Base-by-base conservation (phyloP, 2,113 vertebrate species). In the Albula goreensis region DNA sequence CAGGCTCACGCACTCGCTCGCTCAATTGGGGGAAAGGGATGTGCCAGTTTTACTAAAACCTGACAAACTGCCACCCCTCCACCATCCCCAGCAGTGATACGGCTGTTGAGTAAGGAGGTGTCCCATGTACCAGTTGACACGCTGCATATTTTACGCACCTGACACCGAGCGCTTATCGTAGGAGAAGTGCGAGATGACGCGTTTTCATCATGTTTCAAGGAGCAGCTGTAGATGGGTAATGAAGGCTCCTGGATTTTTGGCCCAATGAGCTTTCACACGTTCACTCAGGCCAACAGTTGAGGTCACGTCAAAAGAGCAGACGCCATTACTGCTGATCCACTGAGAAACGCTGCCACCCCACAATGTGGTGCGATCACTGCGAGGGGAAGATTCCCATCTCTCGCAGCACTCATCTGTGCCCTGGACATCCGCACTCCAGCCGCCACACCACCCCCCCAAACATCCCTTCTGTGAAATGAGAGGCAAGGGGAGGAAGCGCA, bases 1-100 rank as follows among this genome's bases (percentile, higher is more conserved):
- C 31, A 41, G 31, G 31, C 31, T 41, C 1, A 41, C 31, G 31
- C 31, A 41, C 31, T 41, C 31, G 17, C 51, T 5, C 50, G 15
- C 4, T 52, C 11, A 49, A 70, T 25, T 91, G 88, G 13, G 90
- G 90, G 92, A 84, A 93, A 93, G 87, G 90, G 88, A 89, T 90
- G 90, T 91, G 89, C 92, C 78, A 84, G 86, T 81, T 60, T 63
- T 19, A 51, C 52, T 81, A 22, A 41, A 41, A 31, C 80, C 70
- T 53, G 70, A 17, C 49, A 50, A 66, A 66, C 2, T 41, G 31
- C 56, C 53, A 10, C 17, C 60, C 41, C 15, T 22, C 0, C n/a
- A 15, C 31, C 52, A 12, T 15, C 82, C 48, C 31, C 48, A 41
- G 60, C 19, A 11, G n/a, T 56, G 78, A 60, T 48, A 19, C 0